Conservation (phyloP, 2,888 invertebrate genomes). For the Zeuzera pyrina region DNA sequence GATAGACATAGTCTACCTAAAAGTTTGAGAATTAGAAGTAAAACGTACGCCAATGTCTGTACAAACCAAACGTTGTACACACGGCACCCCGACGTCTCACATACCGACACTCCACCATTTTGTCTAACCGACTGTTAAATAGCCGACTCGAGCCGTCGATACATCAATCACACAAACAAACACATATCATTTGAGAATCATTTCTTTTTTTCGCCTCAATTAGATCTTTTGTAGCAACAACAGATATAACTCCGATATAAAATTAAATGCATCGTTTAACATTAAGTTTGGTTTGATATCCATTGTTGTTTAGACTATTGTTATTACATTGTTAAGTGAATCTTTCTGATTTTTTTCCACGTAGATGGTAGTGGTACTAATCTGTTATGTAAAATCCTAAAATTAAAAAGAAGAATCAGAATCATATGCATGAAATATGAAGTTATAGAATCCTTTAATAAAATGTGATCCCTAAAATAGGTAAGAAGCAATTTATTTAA, state of each 20-base stretch:
- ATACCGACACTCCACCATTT: conserved; percentile 52
- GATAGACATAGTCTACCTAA: too few species aligned
- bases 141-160: conserved; percentile 60
- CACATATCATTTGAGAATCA: conserved; percentile 40
- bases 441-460: too few species aligned
- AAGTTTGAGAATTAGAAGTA: conserved; percentile 36
- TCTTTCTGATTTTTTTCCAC: too few species aligned
- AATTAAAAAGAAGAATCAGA: too few species aligned
- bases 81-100: conserved; percentile 49
- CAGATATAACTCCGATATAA: conserved; percentile 45
- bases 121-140: conserved; percentile 70
- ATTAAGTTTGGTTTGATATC: conserved; percentile 24
- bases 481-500: too few species aligned
- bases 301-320: conserved; percentile 28
- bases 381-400: too few species aligned
- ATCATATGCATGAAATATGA: too few species aligned
- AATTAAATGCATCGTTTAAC: conserved; percentile 61
- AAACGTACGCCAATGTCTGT: conserved; percentile 33
- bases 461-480: too few species aligned
- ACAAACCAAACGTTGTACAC: conserved; percentile 32
- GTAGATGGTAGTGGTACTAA: too few species aligned
- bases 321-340: conserved; percentile 34
- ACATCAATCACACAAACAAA: conserved; percentile 65
- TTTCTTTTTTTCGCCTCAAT: conserved; percentile 65
- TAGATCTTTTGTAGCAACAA: conserved; percentile 66